phyloP scores from a whole-genome alignment of 2,113 vertebrate species.

The Uropsilus gracilis region DNA sequence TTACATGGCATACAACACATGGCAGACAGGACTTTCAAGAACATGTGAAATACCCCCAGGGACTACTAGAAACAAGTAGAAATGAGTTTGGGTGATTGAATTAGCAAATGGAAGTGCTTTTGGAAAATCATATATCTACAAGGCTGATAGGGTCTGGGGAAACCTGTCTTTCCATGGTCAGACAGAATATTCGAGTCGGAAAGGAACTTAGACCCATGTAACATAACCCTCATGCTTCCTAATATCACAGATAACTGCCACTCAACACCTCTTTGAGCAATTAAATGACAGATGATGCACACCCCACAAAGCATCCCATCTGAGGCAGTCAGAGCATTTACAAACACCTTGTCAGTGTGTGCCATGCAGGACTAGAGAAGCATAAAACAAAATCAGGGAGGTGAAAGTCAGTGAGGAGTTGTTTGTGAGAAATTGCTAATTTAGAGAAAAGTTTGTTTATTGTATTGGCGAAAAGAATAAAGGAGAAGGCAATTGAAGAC shows the following conservation, averaged over 20 bases:
- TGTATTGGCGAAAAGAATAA: neutral
- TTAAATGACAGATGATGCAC: neutral
- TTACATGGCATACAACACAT: neutral
- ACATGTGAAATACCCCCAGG: neutral
- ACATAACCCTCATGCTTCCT: neutral
- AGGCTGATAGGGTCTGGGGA: neutral
- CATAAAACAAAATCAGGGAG: neutral
- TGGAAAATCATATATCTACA: neutral
- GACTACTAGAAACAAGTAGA: neutral
- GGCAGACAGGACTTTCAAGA: neutral
- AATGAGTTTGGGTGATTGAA: neutral
- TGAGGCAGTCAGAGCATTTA: neutral
- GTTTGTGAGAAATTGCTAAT: neutral
- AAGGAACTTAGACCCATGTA: neutral
- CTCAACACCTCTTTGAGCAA: neutral
- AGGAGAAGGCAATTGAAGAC: neutral
- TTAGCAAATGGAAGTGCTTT: neutral
- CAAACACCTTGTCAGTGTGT: neutral
- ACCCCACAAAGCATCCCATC: neutral
- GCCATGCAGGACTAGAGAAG: neutral
- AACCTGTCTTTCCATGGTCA: neutral
- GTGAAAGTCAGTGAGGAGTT: neutral
- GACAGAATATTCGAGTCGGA: neutral
- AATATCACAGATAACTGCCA: neutral
- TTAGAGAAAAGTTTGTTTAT: neutral